phyloP scores from a whole-genome alignment of 2,888 invertebrate genomes.

The Rugalucina vietnamica region DNA sequence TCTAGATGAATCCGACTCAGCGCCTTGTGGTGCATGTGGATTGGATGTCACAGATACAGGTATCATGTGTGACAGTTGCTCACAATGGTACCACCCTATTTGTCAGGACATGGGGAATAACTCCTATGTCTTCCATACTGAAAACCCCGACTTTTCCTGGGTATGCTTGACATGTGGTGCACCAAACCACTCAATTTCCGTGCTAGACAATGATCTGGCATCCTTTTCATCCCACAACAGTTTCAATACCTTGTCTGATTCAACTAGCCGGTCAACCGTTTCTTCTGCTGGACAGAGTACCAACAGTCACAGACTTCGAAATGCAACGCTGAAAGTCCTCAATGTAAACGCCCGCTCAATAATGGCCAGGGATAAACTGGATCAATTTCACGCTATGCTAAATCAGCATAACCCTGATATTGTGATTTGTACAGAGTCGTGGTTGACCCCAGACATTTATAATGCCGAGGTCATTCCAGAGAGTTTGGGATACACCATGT shows the following conservation, averaged over 20 bases:
- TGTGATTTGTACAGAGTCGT: background rate
- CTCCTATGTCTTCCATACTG: background rate
- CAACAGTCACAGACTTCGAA: background rate
- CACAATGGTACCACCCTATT: slow-evolving; percentile 1
- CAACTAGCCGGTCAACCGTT: background rate
- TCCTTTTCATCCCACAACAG: background rate
- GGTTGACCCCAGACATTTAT: background rate
- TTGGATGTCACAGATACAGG: background rate
- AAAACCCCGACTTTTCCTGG: background rate
- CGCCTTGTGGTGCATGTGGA: no score
- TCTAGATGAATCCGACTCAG: no score
- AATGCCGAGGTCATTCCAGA: background rate
- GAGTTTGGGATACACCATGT: background rate
- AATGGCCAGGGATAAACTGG: background rate
- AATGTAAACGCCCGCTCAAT: background rate
- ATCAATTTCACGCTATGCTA: background rate
- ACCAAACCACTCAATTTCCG: background rate
- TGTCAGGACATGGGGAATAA: background rate
- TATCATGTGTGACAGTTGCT: background rate
- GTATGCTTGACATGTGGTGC: background rate
- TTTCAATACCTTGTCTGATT: slow-evolving; percentile 5
- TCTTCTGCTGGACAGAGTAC: slow-evolving; percentile 7
- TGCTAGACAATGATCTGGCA: background rate
- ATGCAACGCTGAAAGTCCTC: slow-evolving; percentile 5
- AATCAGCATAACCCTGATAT: background rate